phyloP scores from a whole-genome alignment of 1,140 invertebrate species.

The Olivierus martensii region DNA sequence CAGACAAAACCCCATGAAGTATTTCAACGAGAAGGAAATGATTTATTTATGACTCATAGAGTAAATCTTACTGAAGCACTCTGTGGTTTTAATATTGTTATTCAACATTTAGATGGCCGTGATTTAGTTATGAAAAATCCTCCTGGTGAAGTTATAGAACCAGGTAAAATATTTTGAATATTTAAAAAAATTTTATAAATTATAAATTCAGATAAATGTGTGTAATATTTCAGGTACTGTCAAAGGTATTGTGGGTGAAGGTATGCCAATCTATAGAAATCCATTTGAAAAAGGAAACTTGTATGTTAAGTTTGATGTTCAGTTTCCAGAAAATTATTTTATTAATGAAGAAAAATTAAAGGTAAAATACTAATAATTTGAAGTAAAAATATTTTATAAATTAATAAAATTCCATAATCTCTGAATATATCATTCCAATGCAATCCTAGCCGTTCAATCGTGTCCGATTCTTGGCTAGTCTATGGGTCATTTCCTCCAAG shows the following conservation, averaged over 20 bases:
- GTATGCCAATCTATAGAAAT: constrained; percentile 49
- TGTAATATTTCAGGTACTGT: constrained; percentile 20
- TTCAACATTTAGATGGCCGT: constrained; percentile 71
- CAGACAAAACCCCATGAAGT: constrained; percentile 38
- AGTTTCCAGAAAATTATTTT: constrained; percentile 71
- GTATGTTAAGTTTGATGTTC: constrained; percentile 72
- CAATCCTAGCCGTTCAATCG: too few relatives aligned
- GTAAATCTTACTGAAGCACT: constrained; percentile 38
- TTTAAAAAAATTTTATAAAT: neutral
- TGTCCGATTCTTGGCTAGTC: too few relatives aligned
- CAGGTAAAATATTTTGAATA: constrained; percentile 29
- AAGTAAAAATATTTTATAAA: too few relatives aligned
- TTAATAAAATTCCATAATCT: too few relatives aligned
- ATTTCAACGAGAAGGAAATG: constrained; percentile 35
- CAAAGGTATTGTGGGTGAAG: constrained; percentile 37
- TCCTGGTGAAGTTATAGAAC: constrained; percentile 57
- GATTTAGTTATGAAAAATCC: constrained; percentile 54
- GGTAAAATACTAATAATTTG: too few relatives aligned
- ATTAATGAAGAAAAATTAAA: constrained; percentile 46
- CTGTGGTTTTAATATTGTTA: constrained; percentile 37
- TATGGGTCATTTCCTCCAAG: too few relatives aligned
- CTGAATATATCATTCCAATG: too few relatives aligned
- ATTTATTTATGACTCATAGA: constrained; percentile 35
- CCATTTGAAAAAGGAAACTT: constrained; percentile 71
- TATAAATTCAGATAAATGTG: neutral